Base-by-base conservation (phyloP, 2,797 vertebrate species). In the Onychomys torridus region DNA sequence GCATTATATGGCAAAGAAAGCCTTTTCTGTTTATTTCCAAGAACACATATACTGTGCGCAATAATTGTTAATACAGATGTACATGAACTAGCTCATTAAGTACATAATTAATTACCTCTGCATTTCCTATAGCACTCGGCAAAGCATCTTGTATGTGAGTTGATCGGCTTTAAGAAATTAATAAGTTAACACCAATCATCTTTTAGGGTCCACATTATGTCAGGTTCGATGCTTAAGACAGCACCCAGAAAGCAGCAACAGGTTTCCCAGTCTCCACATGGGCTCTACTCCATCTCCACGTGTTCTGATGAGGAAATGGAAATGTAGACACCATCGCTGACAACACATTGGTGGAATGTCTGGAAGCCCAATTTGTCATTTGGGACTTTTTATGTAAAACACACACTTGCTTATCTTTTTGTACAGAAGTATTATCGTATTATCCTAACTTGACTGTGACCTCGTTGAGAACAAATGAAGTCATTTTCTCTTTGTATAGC, bases 361-460 rank as follows among this genome's bases (percentile, higher is more conserved):
- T 27, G 27, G 55, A 57, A 57, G 7, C 75, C 67, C 34, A 52
- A 1, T 89, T 49, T 40, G 46, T 67, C 86, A 89, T 32, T 46
- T 40, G n/a, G 55, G 55, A 69, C 61, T 82, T 90, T 92, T 77
- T 34, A 57, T 9, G 65, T 49, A 43, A 93, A 86, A 75, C 46
- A 59, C 17, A 55, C 21, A 67, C 37, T 43, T 84, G 85, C 65
- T 89, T 87, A 57, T 55, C 43, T 89, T 77, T 93, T 57, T 73
- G 34, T 89, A 52, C 14, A 4, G 82, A 93, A 82, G 17, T 37
- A 63, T 59, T 78, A 5, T 49, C 63, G 59, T 84, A 55, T 55
- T 55, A 55, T 77, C 49, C 34, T 11, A 76, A 25, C 17, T 61
- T 61, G 67, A 85, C 16, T 57, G 8, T 65, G 85, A 73, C 85